Conservation (phyloP, 2,888 invertebrate genomes). For the Plebejus argus region DNA sequence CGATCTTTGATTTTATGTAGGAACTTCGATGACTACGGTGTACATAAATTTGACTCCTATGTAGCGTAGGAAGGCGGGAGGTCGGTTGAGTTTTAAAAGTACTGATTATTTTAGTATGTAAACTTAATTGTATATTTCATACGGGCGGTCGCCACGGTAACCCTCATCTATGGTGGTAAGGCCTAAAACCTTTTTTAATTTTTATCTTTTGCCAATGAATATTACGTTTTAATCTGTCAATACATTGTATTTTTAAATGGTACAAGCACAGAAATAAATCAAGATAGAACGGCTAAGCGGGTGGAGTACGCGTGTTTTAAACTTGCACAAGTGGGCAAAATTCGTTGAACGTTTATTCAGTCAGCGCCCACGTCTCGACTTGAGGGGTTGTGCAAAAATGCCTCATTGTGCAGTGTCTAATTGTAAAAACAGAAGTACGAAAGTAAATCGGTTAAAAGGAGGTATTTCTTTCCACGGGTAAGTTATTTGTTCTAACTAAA, state of each 20-base stretch:
- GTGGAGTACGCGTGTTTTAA: no score
- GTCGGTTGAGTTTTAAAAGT: constrained; percentile 74
- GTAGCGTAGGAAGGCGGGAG: constrained; percentile 56
- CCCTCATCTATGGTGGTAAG: constrained; percentile 71
- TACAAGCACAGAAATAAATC: no score
- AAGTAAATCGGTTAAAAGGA: no score
- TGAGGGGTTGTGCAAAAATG: no score
- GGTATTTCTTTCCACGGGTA: no score
- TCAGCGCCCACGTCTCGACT: no score
- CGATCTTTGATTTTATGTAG: constrained; percentile 38
- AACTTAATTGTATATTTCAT: constrained; percentile 69
- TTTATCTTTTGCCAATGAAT: not conserved
- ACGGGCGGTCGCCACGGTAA: constrained; percentile 63
- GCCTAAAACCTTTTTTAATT: constrained; percentile 35
- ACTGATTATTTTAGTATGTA: constrained; percentile 76
- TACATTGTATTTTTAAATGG: not conserved
- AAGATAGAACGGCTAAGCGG: no score
- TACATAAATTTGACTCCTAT: constrained; percentile 50
- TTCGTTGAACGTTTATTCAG: no score
- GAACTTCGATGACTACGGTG: constrained; percentile 38
- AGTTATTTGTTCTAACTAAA: no score
- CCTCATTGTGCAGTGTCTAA: no score
- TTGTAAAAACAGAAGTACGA: no score
- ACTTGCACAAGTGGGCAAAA: no score
- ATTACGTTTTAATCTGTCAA: not conserved